Percentiles rank a stretch among this genome's conserved stretches.
phyloP scores from a whole-genome alignment of 2,797 vertebrate species.

The Trachurus trachurus region DNA sequence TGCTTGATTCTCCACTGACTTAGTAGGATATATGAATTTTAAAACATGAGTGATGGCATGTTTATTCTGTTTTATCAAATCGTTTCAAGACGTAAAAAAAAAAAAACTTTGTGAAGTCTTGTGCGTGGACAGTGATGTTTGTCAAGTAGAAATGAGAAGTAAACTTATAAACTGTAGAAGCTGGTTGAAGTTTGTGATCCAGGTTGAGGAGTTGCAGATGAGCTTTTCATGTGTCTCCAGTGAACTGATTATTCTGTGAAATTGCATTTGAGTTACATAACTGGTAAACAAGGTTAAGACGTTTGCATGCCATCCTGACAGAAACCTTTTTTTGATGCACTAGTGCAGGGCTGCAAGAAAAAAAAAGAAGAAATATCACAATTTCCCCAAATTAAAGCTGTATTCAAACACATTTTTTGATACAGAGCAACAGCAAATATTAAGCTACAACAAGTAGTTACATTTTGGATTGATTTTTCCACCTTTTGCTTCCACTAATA shows the following conservation, averaged over 20 bases:
- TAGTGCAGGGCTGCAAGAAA: not conserved
- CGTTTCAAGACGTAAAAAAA: not conserved
- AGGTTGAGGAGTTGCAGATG: not conserved
- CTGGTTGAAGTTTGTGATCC: not conserved
- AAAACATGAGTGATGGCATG: not conserved
- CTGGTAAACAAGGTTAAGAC: not conserved
- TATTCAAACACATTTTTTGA: too few species aligned
- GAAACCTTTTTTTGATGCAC: not conserved
- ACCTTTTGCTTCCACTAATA: too few species aligned
- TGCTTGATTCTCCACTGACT: not conserved
- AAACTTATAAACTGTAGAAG: not conserved
- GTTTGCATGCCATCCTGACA: constrained; percentile 1
- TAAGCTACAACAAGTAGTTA: too few species aligned
- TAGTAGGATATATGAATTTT: not conserved
- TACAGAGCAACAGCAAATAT: too few species aligned
- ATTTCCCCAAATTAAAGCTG: too few species aligned
- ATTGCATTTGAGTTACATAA: constrained; percentile 12
- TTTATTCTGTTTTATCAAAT: not conserved
- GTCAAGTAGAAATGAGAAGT: not conserved
- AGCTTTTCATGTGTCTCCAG: not conserved
- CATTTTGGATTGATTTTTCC: too few species aligned
- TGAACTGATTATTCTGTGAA: not conserved
- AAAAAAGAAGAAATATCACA: too few species aligned
- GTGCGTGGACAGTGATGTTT: not conserved
- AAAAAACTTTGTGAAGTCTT: not conserved